Conservation (phyloP, 1,140 invertebrate species). For the Dendrolimus punctatus region DNA sequence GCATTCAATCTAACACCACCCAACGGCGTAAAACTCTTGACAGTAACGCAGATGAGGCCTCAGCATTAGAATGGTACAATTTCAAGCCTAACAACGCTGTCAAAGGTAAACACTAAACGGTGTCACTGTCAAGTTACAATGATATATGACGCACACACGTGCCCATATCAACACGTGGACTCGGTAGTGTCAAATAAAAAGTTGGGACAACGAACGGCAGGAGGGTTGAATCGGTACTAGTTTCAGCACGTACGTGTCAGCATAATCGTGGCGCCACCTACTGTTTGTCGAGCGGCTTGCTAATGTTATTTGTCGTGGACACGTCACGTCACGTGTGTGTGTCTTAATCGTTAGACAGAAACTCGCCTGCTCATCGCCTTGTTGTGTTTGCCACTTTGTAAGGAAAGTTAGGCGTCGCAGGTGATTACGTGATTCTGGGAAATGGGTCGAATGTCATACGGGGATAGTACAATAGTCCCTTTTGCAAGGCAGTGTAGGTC, state of each 20-base stretch:
- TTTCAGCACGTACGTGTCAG: constrained; percentile 24
- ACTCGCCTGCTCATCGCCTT: constrained; percentile 44
- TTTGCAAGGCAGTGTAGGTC: no score
- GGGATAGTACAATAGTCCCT: background rate
- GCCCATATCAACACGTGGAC: constrained; percentile 28
- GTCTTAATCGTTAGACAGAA: constrained; percentile 61
- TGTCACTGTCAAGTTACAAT: constrained; percentile 22
- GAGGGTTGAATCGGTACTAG: constrained; percentile 6
- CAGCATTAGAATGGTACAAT: no score
- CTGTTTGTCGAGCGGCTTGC: constrained; percentile 46
- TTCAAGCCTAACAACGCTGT: background rate
- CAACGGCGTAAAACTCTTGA: no score
- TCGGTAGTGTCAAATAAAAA: constrained; percentile 23
- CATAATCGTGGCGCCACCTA: constrained; percentile 39
- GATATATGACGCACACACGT: constrained; percentile 19
- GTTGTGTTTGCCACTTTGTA: constrained; percentile 47
- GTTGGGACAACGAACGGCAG: constrained; percentile 24
- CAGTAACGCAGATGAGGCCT: no score
- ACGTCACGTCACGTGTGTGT: constrained; percentile 45
- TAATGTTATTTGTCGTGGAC: constrained; percentile 57
- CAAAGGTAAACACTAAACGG: constrained; percentile 5
- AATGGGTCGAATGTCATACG: constrained; percentile 5
- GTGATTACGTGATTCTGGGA: constrained; percentile 36
- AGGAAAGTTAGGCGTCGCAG: constrained; percentile 35
- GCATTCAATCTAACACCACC: no score